Evolutionary conservation across 1,140 invertebrate species (phyloP), one percentile per base, ranked within the genome.

Genomic region (Telenomus remus): DNA sequence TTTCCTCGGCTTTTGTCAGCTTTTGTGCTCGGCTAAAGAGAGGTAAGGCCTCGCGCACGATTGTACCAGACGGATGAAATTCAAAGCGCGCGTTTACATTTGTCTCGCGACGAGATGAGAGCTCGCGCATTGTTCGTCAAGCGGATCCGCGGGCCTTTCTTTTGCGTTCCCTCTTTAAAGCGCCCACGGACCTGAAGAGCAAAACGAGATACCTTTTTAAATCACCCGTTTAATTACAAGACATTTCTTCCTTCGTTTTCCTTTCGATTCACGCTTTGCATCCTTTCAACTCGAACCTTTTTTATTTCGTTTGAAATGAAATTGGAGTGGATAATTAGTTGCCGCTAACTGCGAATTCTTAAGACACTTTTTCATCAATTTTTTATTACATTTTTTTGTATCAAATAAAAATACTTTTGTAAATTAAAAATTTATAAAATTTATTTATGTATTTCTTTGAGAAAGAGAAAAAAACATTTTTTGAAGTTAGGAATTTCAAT

Each of bases 51-150:
- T 61, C 12, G 48, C 49, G 37, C 19, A 54, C 44, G 48, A 59
- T 59, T 68, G 46, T 68, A 59, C n/a, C 48, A 53, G 44, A 47
- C 16, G 55, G 64, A 69, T 69, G 65, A 69, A 69, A 69, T 69
- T 69, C 65, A n/a, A 69, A 49, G 34, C 54, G 54, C n/a, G 37
- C 56, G 42, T 69, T 69, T 60, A 69, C 56, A 61, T 60, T 69
- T 54, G 56, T 69, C 47, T 69, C 47, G 43, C 43, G 51, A 43
- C 51, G 51, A 53, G 43, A 60, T 49, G 55, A 27, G 19, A 42
- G 14, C 46, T 10, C 47, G 56, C 15, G 35, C 50, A 59, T 60
- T 69, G 65, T 59, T 69, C 54, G 9, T n/a, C 13, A 12, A 59
- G 16, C 35, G 55, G 16, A 56, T 64, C 51, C 51, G 51, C 43